Evolutionary conservation across 1,140 invertebrate genomes (phyloP).

Genomic region (Venustaconcha ellipsiformis): DNA sequence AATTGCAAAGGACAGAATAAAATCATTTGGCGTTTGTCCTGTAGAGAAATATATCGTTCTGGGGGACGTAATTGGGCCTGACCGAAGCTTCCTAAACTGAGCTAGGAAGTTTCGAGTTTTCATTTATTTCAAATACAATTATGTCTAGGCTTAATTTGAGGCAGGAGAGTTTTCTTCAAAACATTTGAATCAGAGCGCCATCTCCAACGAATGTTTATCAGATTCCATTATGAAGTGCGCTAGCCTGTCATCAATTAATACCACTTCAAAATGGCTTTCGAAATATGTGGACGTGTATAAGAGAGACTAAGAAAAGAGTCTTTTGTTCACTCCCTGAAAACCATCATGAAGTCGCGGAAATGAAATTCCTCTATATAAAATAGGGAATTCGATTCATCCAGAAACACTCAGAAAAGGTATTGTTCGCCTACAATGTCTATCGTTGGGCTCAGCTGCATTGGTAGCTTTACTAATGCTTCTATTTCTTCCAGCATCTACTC

Average conservation of each 20-base stretch:
- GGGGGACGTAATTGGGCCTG: no score
- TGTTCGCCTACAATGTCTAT: constrained; percentile 12
- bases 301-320: constrained; percentile 16
- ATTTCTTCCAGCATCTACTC: no score
- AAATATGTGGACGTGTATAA: constrained; percentile 24
- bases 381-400: constrained; percentile 24
- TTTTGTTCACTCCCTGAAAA: constrained; percentile 21
- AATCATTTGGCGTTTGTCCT: no score
- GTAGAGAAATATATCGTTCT: no score
- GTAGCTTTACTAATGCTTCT: constrained; percentile 4
- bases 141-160: constrained; percentile 17
- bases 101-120: constrained; percentile 3
- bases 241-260: constrained; percentile 28
- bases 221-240: constrained; percentile 15
- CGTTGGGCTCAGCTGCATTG: constrained; percentile 1
- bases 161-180: constrained; percentile 11
- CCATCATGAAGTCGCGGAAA: constrained; percentile 28
- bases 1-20: no score
- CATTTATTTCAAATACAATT: constrained; percentile 30
- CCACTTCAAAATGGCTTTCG: constrained; percentile 22
- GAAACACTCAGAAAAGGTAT: constrained; percentile 21
- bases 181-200: constrained; percentile 5
- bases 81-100: no score
- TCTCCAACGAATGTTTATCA: constrained; percentile 24
- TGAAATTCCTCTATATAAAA: constrained; percentile 35